These are phyloP conservation scores for Epinephelus moara DNA, from an alignment of 2,113 vertebrate genomes.

Conservation along the genomic window DNA sequence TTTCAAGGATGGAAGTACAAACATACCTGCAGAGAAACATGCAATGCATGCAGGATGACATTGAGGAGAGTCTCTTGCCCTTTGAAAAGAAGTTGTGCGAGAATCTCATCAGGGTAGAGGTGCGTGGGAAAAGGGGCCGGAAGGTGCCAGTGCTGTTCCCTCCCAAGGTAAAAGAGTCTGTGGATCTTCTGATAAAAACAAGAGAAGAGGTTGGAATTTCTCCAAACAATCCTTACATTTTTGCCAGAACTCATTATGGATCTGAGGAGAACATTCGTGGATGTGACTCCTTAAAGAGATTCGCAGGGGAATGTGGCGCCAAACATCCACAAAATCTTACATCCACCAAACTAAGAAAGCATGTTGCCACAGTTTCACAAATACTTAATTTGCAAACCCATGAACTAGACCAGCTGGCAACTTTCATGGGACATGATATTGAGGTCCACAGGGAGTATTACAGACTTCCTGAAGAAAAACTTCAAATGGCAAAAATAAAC, in stretches of 20 bases:
- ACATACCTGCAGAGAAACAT: neutral
- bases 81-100: neutral
- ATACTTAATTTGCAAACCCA: neutral
- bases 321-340: neutral
- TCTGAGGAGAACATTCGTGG: neutral
- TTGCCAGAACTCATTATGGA: neutral
- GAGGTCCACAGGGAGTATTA: neutral
- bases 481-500: neutral
- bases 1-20: neutral
- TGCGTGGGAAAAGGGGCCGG: conserved; percentile 5
- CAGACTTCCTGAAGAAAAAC: neutral
- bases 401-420: neutral
- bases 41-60: neutral
- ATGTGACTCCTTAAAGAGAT: neutral
- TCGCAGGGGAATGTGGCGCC: conserved; percentile 11
- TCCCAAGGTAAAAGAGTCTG: neutral
- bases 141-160: conserved; percentile 12
- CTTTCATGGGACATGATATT: neutral
- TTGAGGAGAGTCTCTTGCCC: neutral
- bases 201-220: neutral
- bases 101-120: neutral
- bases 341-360: neutral
- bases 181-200: conserved; percentile 24
- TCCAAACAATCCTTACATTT: neutral
- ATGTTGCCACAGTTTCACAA: neutral